Percentiles rank a stretch among this genome's conserved stretches.
Conservation (phyloP, 2,888 invertebrate species). For the Ichneumon xanthorius region DNA sequence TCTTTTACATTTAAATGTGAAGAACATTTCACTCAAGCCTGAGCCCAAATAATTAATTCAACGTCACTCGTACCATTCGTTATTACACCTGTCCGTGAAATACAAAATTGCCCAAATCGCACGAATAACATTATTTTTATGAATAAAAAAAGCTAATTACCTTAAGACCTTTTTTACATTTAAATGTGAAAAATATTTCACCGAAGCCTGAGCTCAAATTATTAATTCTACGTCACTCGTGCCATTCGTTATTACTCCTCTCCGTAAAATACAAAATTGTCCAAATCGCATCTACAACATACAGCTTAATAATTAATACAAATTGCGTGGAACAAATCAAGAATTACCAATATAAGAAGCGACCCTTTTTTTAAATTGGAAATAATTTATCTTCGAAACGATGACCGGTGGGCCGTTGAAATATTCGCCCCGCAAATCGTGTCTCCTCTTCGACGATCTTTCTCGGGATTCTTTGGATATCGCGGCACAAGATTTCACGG, state of each 20-base stretch:
- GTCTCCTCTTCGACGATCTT: not conserved
- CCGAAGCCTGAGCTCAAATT: not conserved
- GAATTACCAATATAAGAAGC: not conserved
- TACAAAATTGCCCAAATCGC: not conserved
- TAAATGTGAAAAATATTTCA: not conserved
- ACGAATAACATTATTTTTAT: not conserved
- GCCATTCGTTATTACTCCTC: not conserved
- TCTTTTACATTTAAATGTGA: not conserved
- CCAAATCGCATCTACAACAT: not conserved
- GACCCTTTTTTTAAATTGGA: not conserved
- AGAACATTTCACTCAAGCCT: not conserved
- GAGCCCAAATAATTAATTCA: not conserved
- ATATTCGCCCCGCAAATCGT: constrained; percentile 5
- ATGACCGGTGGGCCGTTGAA: not conserved
- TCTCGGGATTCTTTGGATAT: not conserved
- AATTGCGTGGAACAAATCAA: not conserved
- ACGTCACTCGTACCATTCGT: not conserved
- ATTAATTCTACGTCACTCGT: not conserved
- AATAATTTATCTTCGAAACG: not conserved
- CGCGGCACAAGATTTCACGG: constrained; percentile 28
- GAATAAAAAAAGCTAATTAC: not conserved
- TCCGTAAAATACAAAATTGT: not conserved
- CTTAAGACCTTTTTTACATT: not conserved
- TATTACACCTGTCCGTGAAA: not conserved
- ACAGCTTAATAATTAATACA: not conserved